Percentiles rank a stretch among this genome's conserved stretches.
Conservation (phyloP, 2,888 invertebrate genomes). For the Drosophila melanocephala region DNA sequence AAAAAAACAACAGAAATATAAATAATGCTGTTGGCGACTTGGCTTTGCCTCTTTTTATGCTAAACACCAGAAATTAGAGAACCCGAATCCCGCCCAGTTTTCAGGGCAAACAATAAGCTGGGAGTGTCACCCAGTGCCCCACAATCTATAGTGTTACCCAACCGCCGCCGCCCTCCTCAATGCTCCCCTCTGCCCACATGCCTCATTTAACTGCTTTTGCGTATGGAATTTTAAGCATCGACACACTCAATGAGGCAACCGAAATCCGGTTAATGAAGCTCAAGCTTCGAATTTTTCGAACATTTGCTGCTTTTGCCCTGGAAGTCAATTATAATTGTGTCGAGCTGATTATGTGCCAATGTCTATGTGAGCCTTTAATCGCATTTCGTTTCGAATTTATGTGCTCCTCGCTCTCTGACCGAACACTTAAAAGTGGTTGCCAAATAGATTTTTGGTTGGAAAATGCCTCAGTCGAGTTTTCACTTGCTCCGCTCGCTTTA, state of each 20-base stretch:
- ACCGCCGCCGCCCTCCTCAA: background rate
- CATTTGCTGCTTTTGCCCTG: background rate
- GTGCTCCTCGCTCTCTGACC: background rate
- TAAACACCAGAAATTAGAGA: conserved; percentile 46
- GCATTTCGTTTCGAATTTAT: background rate
- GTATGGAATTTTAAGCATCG: conserved; percentile 26
- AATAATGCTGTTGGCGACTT: conserved; percentile 37
- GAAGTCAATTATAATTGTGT: background rate
- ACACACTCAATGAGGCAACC: conserved; percentile 20
- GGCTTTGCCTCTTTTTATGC: conserved; percentile 69
- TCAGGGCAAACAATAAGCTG: conserved; percentile 33
- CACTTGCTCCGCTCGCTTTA: background rate
- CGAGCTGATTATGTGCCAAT: background rate
- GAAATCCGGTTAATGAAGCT: conserved; percentile 4
- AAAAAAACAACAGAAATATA: background rate
- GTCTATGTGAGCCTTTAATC: background rate
- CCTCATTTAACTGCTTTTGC: conserved; percentile 9
- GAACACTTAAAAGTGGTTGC: background rate
- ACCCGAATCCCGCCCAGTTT: conserved; percentile 4
- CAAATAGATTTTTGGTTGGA: background rate
- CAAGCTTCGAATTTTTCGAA: background rate
- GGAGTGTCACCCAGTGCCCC: conserved; percentile 42
- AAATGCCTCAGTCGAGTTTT: background rate
- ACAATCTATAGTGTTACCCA: background rate
- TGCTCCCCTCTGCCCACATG: background rate